These are phyloP conservation scores for Melospiza georgiana DNA, from an alignment of 2,113 vertebrate genomes.

Conservation along the genomic window DNA sequence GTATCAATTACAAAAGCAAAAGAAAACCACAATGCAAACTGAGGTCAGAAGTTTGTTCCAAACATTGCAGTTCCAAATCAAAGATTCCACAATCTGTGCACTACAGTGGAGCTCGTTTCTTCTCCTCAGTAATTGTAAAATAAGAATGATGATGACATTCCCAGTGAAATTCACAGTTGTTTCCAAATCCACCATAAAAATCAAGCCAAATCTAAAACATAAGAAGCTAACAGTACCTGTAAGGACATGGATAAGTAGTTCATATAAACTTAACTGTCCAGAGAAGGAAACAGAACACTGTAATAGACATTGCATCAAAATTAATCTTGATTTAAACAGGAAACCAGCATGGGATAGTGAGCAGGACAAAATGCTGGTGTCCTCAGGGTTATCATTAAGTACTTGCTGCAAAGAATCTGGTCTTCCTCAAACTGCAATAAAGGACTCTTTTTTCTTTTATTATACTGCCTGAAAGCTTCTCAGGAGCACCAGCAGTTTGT, in stretches of 20 bases:
- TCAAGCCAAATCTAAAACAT: not conserved
- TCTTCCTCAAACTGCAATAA: conserved; percentile 48
- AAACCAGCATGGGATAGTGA: not conserved
- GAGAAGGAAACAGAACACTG: not conserved
- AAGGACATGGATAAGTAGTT: not conserved
- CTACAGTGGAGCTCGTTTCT: not conserved
- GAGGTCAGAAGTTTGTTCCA: not conserved
- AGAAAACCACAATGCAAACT: not conserved
- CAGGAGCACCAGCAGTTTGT: conserved; percentile 52
- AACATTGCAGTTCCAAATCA: not conserved
- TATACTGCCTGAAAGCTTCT: conserved; percentile 65
- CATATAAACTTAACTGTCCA: not conserved
- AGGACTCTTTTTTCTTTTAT: conserved; percentile 56
- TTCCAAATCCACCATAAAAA: not conserved
- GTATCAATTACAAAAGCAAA: not conserved
- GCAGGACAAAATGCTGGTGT: not conserved
- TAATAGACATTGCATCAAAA: not conserved
- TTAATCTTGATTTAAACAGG: conserved; percentile 37
- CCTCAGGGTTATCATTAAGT: conserved; percentile 25
- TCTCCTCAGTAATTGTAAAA: not conserved
- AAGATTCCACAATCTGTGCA: not conserved
- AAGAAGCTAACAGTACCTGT: not conserved
- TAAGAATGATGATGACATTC: not conserved
- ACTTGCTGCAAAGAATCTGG: conserved; percentile 8
- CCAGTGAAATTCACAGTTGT: not conserved